Conservation (phyloP, 1,140 invertebrate genomes). For the Zaprionus camerounensis region DNA sequence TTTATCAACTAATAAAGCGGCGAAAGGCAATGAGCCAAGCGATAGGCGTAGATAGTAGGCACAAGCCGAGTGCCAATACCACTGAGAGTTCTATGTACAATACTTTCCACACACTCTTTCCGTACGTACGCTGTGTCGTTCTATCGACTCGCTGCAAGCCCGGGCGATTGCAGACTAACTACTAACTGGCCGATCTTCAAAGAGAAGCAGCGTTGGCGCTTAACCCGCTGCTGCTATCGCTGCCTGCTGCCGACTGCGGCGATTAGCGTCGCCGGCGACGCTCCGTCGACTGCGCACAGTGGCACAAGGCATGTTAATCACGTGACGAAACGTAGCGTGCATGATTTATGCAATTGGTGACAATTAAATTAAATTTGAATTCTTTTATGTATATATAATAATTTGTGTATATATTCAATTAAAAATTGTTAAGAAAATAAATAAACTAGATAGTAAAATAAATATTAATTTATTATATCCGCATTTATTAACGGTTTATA, state of each 20-base stretch:
- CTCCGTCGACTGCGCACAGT: constrained; percentile 31
- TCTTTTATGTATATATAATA: neutral
- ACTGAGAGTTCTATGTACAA: constrained; percentile 10
- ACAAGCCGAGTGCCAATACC: neutral
- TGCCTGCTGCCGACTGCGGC: constrained; percentile 27
- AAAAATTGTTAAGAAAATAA: neutral
- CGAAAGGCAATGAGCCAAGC: constrained; percentile 28
- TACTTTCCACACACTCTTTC: constrained; percentile 23
- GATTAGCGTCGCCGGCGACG: constrained; percentile 34
- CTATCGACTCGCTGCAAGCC: constrained; percentile 66
- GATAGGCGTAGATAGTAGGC: constrained; percentile 40
- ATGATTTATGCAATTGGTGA: neutral
- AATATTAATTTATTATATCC: too few species aligned
- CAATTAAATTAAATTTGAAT: neutral
- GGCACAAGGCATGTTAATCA: neutral
- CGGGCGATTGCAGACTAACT: constrained; percentile 75
- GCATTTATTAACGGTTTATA: too few species aligned
- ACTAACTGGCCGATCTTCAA: constrained; percentile 75
- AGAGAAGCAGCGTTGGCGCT: constrained; percentile 64
- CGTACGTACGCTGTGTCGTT: constrained; percentile 23
- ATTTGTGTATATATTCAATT: neutral
- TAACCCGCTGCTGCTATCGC: constrained; percentile 57
- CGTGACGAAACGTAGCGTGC: neutral
- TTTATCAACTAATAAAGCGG: constrained; percentile 42
- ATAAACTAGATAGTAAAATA: too few species aligned